These are phyloP conservation scores for Rhipidura dahli DNA, from an alignment of 2,113 vertebrate species.

Conservation along the genomic window DNA sequence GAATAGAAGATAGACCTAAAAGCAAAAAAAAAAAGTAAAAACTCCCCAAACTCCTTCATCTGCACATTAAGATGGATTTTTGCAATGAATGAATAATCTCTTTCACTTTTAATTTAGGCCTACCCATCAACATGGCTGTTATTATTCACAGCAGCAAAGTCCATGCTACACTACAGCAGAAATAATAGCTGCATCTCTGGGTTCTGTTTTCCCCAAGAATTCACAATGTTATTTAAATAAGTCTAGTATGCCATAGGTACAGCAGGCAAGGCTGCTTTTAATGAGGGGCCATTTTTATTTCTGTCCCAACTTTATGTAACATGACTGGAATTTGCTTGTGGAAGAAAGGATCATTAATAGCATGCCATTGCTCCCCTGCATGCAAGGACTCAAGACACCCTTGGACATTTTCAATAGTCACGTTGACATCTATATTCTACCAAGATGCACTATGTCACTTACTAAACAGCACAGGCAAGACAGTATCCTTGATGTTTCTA, in stretches of 20 bases:
- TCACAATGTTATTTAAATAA: constrained; percentile 24
- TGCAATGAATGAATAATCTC: constrained; percentile 17
- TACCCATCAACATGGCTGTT: constrained; percentile 29
- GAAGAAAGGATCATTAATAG: constrained; percentile 15
- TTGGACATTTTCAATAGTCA: constrained; percentile 1
- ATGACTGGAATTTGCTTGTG: not conserved
- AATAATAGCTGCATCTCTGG: not conserved
- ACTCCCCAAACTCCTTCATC: not conserved
- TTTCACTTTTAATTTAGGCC: constrained; percentile 53
- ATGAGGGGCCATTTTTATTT: constrained; percentile 27
- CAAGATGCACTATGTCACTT: not conserved
- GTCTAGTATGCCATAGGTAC: not conserved
- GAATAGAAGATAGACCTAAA: not conserved
- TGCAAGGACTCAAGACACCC: not conserved
- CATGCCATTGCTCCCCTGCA: not conserved
- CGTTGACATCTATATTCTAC: constrained; percentile 22
- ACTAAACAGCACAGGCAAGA: not conserved
- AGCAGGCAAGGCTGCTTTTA: not conserved
- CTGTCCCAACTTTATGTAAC: not conserved
- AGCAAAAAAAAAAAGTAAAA: not conserved
- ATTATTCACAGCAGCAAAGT: constrained; percentile 31
- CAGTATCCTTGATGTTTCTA: not conserved
- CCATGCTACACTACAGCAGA: not conserved
- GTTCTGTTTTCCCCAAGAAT: not conserved
- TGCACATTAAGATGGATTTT: constrained; percentile 10